phyloP scores from a whole-genome alignment of 2,113 vertebrate species.

The Picathartes gymnocephalus region DNA sequence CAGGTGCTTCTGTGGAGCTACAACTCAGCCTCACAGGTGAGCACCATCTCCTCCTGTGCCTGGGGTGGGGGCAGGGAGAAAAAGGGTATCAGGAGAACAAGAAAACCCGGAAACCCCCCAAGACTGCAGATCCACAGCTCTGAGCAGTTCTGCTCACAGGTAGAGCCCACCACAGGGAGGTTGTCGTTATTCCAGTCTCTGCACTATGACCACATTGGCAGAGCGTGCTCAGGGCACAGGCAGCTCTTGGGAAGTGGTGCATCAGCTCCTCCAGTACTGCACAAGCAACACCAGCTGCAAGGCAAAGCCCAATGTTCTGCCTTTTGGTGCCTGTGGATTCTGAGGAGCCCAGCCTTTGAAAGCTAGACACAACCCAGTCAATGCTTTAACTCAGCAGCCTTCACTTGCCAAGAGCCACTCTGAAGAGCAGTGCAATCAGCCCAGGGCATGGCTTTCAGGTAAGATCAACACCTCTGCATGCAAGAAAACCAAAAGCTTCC shows the following conservation, averaged over 20 bases:
- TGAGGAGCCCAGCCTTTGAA: neutral
- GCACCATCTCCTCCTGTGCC: neutral
- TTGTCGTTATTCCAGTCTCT: neutral
- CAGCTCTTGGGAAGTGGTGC: neutral
- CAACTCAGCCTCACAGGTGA: neutral
- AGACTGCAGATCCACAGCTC: neutral
- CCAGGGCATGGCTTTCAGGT: neutral
- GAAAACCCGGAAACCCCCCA: rapidly evolving
- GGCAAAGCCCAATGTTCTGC: neutral
- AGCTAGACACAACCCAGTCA: neutral
- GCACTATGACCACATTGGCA: rapidly evolving
- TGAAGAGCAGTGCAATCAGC: neutral
- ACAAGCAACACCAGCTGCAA: neutral
- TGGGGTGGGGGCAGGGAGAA: neutral
- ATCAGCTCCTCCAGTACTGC: neutral
- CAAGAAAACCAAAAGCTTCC: neutral
- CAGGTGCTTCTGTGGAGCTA: neutral
- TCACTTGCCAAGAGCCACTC: neutral
- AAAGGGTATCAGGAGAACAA: neutral
- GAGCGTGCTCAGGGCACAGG: rapidly evolving
- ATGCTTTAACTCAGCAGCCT: neutral
- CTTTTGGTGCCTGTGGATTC: neutral
- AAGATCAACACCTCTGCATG: neutral
- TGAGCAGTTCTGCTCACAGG: neutral
- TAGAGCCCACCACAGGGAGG: neutral